Conservation (phyloP, 2,113 vertebrate genomes). For the Danionella cerebrum region DNA sequence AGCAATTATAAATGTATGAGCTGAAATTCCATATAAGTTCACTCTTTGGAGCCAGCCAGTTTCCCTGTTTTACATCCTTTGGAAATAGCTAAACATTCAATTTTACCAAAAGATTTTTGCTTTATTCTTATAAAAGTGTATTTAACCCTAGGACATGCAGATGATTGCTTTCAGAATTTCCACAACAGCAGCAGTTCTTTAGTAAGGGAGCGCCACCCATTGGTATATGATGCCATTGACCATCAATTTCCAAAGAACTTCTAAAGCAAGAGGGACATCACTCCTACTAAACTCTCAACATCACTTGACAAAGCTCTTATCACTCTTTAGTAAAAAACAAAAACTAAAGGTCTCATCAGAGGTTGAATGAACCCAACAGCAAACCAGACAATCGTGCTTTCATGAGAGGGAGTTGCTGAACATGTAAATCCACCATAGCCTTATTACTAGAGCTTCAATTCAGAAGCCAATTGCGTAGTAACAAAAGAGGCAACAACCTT, state of each 20-base stretch:
- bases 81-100: no score
- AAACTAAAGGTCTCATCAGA: slow-evolving; percentile 32
- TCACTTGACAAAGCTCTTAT: slow-evolving; percentile 25
- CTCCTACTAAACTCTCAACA: slow-evolving; percentile 12
- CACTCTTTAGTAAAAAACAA: slow-evolving; percentile 26
- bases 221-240: slow-evolving; percentile 17
- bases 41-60: no score
- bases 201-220: slow-evolving; percentile 42
- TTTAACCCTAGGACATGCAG: no score
- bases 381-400: slow-evolving; percentile 52
- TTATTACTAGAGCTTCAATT: slow-evolving; percentile 54
- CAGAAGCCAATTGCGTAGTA: slow-evolving; percentile 48
- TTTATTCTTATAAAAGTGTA: no score
- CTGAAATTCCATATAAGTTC: no score
- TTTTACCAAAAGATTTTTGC: no score
- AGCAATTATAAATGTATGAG: no score
- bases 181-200: slow-evolving; percentile 15
- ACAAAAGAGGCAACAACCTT: slow-evolving; percentile 39
- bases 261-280: slow-evolving; percentile 30
- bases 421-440: slow-evolving; percentile 53
- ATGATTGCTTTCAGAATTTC: background rate
- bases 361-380: slow-evolving; percentile 34
- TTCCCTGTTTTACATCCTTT: no score
- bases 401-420: slow-evolving; percentile 51
- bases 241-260: background rate